phyloP scores from a whole-genome alignment of 64 coral and sea anemone species.

The Trachythela sp. region DNA sequence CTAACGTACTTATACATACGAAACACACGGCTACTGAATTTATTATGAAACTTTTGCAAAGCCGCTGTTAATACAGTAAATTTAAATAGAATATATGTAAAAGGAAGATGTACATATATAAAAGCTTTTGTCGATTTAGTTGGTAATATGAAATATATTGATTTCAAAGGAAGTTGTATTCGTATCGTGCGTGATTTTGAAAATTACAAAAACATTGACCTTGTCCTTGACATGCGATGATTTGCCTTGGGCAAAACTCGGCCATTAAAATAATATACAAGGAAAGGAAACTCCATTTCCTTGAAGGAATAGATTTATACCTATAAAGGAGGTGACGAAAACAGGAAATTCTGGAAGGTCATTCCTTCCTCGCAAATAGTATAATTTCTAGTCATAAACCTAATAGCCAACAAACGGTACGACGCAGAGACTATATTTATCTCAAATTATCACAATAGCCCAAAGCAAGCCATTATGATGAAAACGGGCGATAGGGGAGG shows the following conservation, averaged over 20 bases:
- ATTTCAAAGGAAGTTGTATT: conserved; percentile 8
- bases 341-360: too few relatives aligned
- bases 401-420: too few relatives aligned
- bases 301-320: too few relatives aligned
- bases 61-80: not conserved
- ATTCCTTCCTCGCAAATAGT: too few relatives aligned
- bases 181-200: not conserved
- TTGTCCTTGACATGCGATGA: not conserved
- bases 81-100: not conserved
- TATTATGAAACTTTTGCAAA: not conserved
- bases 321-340: too few relatives aligned
- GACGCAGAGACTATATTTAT: too few relatives aligned
- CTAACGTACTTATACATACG: not conserved
- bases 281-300: too few relatives aligned
- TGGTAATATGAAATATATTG: conserved; percentile 6
- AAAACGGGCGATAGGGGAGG: too few relatives aligned
- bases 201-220: not conserved
- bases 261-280: not conserved
- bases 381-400: too few relatives aligned
- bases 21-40: not conserved
- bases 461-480: too few relatives aligned
- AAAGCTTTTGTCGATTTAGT: not conserved
- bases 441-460: too few relatives aligned
- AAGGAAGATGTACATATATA: not conserved
- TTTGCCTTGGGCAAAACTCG: not conserved